These are phyloP conservation scores for Holacanthella duospinosa DNA, from an alignment of 2,888 invertebrate species.

Conservation along the genomic window DNA sequence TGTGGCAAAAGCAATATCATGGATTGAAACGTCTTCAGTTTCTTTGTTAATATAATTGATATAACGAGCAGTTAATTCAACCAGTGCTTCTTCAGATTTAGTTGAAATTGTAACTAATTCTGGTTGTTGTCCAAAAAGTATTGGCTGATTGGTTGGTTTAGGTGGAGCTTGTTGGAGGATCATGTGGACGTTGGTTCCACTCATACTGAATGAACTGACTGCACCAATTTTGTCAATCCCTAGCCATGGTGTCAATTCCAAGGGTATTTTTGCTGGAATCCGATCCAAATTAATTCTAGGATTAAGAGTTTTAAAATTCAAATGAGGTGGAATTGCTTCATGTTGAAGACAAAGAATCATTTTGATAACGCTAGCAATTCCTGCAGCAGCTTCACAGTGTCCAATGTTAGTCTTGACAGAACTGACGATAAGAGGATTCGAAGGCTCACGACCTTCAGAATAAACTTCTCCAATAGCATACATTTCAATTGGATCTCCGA, in stretches of 20 bases:
- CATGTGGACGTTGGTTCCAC: conserved; percentile 14
- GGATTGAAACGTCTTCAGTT: background rate
- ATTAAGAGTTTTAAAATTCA: conserved; percentile 18
- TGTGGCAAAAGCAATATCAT: conserved; percentile 10
- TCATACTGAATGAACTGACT: conserved; percentile 11
- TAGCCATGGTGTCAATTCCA: background rate
- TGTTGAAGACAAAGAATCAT: conserved; percentile 21
- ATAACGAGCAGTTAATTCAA: conserved; percentile 8
- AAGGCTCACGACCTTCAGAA: conserved; percentile 42
- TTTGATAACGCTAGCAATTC: conserved; percentile 13
- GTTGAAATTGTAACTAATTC: conserved; percentile 13
- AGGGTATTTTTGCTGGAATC: conserved; percentile 24
- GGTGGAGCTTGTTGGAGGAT: conserved; percentile 11
- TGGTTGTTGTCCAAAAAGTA: background rate
- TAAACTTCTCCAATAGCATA: conserved; percentile 19
- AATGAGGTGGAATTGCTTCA: conserved; percentile 23
- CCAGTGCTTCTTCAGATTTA: conserved; percentile 10
- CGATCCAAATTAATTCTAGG: conserved; percentile 22
- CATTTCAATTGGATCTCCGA: conserved; percentile 25
- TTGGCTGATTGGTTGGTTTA: background rate
- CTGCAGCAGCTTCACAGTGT: conserved; percentile 78
- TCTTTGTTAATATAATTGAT: background rate
- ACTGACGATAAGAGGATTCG: conserved; percentile 70
- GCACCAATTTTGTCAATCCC: conserved; percentile 1
- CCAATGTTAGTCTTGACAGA: conserved; percentile 94